Base-by-base conservation (phyloP, 1,140 invertebrate genomes). In the Rhagoletis zephyria region DNA sequence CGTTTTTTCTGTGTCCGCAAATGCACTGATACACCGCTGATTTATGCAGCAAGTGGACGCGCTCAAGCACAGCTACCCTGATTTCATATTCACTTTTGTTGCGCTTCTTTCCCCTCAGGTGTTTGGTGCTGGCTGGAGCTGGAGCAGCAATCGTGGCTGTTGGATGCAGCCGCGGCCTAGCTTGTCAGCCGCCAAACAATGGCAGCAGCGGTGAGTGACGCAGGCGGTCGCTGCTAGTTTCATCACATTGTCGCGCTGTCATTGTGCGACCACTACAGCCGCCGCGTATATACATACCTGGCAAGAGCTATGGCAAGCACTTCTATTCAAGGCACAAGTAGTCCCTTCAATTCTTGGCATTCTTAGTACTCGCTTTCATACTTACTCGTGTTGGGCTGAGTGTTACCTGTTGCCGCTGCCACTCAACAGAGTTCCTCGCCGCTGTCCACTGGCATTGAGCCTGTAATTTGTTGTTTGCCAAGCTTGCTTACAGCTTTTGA, bases 381-480 rank as follows among this genome's bases (percentile, higher is more conserved):
- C 74, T 51, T 56, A 63, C 12, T 63, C 12, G 61, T n/a, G n/a
- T 56, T n/a, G 61, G n/a, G n/a, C 19, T n/a, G 51, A 56, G 48
- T n/a, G 48, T 51, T 81, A 12, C 74, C n/a, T n/a, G 61, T 14
- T 12, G 61, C 61, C 12, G 45, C 48, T 56, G 45, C 48, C 48
- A 56, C 74, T 74, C 70, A 30, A 30, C 30, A 51, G 30, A 74
- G 45, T 14, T 74, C 45, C 70, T 74, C 40, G 16, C 42, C 40
- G 19, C 42, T 12, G 19, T 56, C 48, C 42, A 56, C n/a, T 81
- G 45, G 14, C 48, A 81, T 81, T 81, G 48, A 81, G 45, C 45
- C 74, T 19, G 74, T 81, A 81, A 81, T 59, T 81, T 81, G 74
- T 74, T 74, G 42, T 74, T 51, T 45, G 40, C 70, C 16, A 42